Evolutionary conservation across 2,113 vertebrate genomes (phyloP), one percentile per base, ranked within the genome.

Genomic region (Ptilorrhoa leucosticta): DNA sequence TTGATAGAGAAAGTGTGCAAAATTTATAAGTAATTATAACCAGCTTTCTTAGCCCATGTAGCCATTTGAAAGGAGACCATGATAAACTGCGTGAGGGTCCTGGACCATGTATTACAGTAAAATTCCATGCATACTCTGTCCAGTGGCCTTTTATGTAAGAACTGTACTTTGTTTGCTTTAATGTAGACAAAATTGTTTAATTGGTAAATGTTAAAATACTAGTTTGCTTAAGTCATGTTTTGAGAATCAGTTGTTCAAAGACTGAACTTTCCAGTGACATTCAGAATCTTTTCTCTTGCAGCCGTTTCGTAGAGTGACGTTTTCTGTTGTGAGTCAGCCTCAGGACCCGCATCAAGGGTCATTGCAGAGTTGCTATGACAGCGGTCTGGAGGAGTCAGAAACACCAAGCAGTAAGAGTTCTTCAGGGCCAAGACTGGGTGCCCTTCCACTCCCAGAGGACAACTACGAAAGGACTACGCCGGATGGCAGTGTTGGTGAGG

Each of bases 401-500:
- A 99, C 99, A 95, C 99, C 99, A 98, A 99, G 99, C 99, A 99
- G 99, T 99, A 99, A 99, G 99, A 99, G 99, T 96, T 99, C 99
- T 86, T 99, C 99, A 97, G 99, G 99, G 97, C 99, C 99, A 98
- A 98, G 99, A 97, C 99, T 99, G 98, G 99, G 99, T 97, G 99
- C 99, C 98, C 98, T 99, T 95, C 99, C 99, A 98, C 99, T 99
- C 97, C 99, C 99, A 87, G 99, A 99, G 98, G 99, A 99, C 99
- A 99, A 99, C 99, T 99, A 99, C 98, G 99, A 99, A 98, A 99
- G 99, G 99, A 99, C 99, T 98, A 99, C 99, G 98, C 99, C 99
- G 98, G 99, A 99, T 99, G 99, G 99, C 99, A 99, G 99, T 99
- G 99, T 99, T 99, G 99, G 99, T 99, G 99, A 99, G 99, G 99